Conservation (phyloP, 2,113 vertebrate species). For the Rhea pennata region DNA sequence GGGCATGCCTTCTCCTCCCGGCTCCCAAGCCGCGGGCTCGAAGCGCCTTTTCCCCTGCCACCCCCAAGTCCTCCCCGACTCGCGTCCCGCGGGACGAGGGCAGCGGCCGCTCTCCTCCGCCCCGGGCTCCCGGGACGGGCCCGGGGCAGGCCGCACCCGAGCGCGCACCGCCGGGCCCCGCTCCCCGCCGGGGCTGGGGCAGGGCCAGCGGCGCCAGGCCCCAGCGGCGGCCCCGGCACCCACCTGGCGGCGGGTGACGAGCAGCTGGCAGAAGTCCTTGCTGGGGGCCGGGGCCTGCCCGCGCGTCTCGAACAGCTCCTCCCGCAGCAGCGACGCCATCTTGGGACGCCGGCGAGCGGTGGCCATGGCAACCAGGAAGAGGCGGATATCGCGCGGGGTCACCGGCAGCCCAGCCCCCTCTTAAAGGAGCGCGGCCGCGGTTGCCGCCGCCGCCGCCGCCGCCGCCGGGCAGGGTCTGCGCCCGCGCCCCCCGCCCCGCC, state of each 20-base stretch:
- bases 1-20: rapidly evolving
- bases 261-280: conserved; percentile 78
- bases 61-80: not conserved
- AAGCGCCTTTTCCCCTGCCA: not conserved
- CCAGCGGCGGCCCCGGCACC: conserved; percentile 25
- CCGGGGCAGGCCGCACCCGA: no score
- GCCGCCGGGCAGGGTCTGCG: not conserved
- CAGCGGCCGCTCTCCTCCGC: no score
- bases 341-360: conserved; percentile 81
- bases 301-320: conserved; percentile 64
- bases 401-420: conserved; percentile 57
- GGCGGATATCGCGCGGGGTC: conserved; percentile 65
- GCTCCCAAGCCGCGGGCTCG: not conserved
- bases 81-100: no score
- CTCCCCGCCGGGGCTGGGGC: no score
- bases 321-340: conserved; percentile 81
- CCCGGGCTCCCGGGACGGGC: no score
- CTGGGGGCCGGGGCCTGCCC: conserved; percentile 71
- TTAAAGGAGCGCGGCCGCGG: conserved; percentile 51
- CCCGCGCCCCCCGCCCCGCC: not conserved
- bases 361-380: conserved; percentile 69
- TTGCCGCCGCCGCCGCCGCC: not conserved
- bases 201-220: no score
- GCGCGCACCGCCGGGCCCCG: no score
- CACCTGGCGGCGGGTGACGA: conserved; percentile 74